These are phyloP conservation scores for Noturus placidus DNA, from an alignment of 2,113 vertebrate species.

Conservation along the genomic window DNA sequence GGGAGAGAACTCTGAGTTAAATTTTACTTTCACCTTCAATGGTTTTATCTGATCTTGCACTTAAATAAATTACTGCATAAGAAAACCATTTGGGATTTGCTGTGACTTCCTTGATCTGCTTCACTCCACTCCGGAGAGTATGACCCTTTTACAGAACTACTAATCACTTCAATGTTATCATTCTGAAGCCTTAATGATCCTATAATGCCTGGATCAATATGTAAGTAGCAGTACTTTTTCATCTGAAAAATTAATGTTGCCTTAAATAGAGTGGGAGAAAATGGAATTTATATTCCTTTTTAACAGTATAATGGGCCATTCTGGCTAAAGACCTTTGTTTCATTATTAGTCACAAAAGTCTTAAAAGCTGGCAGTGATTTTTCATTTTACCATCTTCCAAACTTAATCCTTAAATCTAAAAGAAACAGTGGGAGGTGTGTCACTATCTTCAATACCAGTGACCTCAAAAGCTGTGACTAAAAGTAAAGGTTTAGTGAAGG, in stretches of 20 bases:
- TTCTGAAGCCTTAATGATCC: constrained; percentile 63
- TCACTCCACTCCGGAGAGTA: constrained; percentile 63
- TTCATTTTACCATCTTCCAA: not conserved
- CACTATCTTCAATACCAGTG: not conserved
- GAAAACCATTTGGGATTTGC: constrained; percentile 43
- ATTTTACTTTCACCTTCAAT: constrained; percentile 33
- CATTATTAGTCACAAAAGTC: constrained; percentile 1
- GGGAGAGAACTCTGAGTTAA: not conserved
- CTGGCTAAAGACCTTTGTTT: constrained; percentile 23
- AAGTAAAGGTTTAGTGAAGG: not conserved
- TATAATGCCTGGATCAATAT: constrained; percentile 69
- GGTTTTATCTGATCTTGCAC: constrained; percentile 45
- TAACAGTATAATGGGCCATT: constrained; percentile 9
- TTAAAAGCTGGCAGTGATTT: constrained; percentile 8
- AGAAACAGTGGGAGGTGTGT: not conserved
- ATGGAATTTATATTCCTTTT: constrained; percentile 11
- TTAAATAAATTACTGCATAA: constrained; percentile 48
- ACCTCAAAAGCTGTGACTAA: not conserved
- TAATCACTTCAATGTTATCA: constrained; percentile 62
- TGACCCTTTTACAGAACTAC: constrained; percentile 61
- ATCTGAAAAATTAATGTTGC: constrained; percentile 59
- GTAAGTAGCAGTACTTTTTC: constrained; percentile 55
- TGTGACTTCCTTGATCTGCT: constrained; percentile 35
- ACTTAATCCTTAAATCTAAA: constrained; percentile 14
- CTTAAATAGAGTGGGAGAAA: constrained; percentile 50